Evolutionary conservation across 2,113 vertebrate species (phyloP), one percentile per base, ranked within the genome.

Genomic region (Oenanthe oenanthe): DNA sequence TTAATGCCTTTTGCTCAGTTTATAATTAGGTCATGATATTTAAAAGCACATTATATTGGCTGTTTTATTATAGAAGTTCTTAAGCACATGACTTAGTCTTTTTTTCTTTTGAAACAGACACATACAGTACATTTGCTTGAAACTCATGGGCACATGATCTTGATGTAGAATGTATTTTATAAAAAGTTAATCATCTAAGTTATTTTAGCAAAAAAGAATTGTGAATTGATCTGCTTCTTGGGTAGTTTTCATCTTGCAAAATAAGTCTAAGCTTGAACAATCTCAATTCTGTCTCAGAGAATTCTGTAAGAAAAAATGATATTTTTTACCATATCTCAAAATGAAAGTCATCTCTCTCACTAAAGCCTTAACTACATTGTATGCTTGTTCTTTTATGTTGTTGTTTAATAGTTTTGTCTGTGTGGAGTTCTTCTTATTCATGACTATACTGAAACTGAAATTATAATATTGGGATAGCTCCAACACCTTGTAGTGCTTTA

Each of bases 11-110:
- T 90, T 88, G 60, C 89, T 71, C 12, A 2, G 45, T 70, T 90
- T 92, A 76, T 68, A 82, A 92, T 96, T 93, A 94, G 89, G 47
- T 62, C 72, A 40, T 70, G 81, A 36, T 88, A 78, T 62, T 95
- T 89, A 42, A 40, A 90, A 85, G 82, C 17, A 4, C 25, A 3
- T 91, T 83, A 5, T 88, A 73, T 45, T 0, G 12, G 6, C 24
- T 56, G 9, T 40, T 87, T 85, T 61, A 34, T 65, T 85, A 67
- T 66, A 21, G 42, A 75, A 71, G 54, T 45, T 85, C 16, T 57
- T 54, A 50, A 75, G 34, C 24, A 45, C 3, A 1, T 48, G 50
- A 68, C 21, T 80, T 91, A 24, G 13, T 31, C 5, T 48, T 19
- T 32, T 42, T 24, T 40, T 42, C 34, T 34, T 72, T 54, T 68